A percentile compares a stretch with the other conserved stretches of the same genome.
Evolutionary conservation across 2,797 vertebrate genomes (phyloP).

Genomic region (Parambassis ranga): DNA sequence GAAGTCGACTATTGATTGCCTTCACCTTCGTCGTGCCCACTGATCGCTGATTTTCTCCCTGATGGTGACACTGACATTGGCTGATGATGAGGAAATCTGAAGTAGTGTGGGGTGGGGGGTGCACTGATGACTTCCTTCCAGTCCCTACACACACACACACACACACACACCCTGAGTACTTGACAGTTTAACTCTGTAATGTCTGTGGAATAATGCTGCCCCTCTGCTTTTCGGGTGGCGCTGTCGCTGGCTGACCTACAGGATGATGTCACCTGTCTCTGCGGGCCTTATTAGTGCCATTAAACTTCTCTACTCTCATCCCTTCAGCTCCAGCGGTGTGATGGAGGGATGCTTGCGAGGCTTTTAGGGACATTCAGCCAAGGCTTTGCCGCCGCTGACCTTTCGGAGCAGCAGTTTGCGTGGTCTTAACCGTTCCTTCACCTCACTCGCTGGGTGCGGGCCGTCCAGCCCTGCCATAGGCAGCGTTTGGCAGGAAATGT

Average conservation of each 20-base stretch:
- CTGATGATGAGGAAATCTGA: constrained; percentile 42
- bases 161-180: not conserved
- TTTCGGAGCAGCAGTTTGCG: constrained; percentile 19
- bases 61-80: constrained; percentile 52
- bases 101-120: too few relatives aligned
- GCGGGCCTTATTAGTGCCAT: constrained; percentile 55
- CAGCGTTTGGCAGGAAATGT: constrained; percentile 46
- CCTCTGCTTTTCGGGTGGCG: constrained; percentile 11
- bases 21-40: constrained; percentile 40
- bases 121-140: constrained; percentile 31
- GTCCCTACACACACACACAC: constrained; percentile 4
- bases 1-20: constrained; percentile 65
- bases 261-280: constrained; percentile 56
- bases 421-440: constrained; percentile 9
- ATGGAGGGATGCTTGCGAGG: constrained; percentile 26
- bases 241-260: constrained; percentile 19
- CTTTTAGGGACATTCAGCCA: constrained; percentile 46
- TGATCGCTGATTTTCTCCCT: constrained; percentile 41
- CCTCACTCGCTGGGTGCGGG: constrained; percentile 16
- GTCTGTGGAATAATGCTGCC: constrained; percentile 26
- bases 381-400: constrained; percentile 52
- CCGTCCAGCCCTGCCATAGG: constrained; percentile 39
- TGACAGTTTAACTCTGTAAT: constrained; percentile 55
- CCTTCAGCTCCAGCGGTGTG: constrained; percentile 5
- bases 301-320: constrained; percentile 27